Evolutionary conservation across 1,140 invertebrate genomes (phyloP).

Genomic region (Drosophila cardini): DNA sequence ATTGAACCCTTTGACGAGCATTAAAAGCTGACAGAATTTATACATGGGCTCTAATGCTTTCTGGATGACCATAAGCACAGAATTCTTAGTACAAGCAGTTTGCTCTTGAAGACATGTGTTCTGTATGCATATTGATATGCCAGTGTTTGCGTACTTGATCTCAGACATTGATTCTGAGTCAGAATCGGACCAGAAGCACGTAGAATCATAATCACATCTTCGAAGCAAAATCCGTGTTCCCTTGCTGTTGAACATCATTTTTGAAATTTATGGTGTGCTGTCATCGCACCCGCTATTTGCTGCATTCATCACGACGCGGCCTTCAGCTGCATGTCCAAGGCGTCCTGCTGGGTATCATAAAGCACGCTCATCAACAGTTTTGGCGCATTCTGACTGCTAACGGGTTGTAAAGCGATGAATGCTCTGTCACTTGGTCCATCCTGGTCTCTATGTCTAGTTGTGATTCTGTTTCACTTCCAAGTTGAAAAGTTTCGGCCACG

Average conservation of each 20-base stretch:
- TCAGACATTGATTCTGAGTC: conserved; percentile 44
- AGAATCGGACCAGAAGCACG: conserved; percentile 56
- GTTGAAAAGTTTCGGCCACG: neutral
- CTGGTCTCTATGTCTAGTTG: neutral
- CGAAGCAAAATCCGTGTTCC: conserved; percentile 11
- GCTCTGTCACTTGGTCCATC: neutral
- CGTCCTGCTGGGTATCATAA: conserved; percentile 73
- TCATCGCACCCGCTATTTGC: conserved; percentile 51
- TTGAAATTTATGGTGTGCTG: conserved; percentile 65
- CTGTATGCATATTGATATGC: conserved; percentile 8
- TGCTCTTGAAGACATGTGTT: neutral
- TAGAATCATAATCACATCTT: conserved; percentile 49
- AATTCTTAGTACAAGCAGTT: too few relatives aligned
- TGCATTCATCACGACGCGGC: conserved; percentile 75
- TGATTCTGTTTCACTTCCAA: neutral
- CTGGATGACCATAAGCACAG: too few relatives aligned
- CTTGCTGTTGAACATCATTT: conserved; percentile 44
- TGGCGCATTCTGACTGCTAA: conserved; percentile 25
- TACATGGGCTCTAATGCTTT: too few relatives aligned
- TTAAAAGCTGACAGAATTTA: too few relatives aligned
- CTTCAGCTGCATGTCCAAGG: conserved; percentile 69
- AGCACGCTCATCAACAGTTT: conserved; percentile 74
- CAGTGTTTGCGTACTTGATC: conserved; percentile 23
- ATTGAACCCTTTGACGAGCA: too few relatives aligned
- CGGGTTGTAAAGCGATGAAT: conserved; percentile 48